These are phyloP conservation scores for Syngnathus acus DNA, from an alignment of 2,797 vertebrate species.

Conservation along the genomic window DNA sequence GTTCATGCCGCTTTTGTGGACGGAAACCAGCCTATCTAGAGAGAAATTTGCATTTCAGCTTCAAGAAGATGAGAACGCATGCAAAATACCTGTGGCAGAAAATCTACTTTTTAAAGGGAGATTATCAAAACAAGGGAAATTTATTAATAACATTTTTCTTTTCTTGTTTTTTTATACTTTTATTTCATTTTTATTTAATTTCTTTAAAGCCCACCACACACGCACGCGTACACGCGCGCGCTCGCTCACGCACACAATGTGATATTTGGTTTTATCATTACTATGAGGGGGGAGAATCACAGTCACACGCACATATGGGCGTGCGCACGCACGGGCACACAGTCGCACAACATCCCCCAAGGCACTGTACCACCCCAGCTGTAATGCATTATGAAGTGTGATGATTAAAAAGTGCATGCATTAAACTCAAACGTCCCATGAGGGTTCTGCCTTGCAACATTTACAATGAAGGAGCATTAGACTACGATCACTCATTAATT, in stretches of 20 bases:
- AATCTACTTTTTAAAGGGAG: background rate
- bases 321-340: background rate
- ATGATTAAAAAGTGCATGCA: background rate
- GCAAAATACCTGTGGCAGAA: background rate
- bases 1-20: background rate
- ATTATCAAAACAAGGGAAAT: background rate
- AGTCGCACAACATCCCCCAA: background rate
- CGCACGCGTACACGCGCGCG: no score
- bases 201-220: no score
- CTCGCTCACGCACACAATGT: no score
- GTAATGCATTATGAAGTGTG: background rate
- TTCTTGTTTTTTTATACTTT: no score
- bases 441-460: background rate
- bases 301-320: no score
- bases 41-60: background rate
- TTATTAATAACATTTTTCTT: no score
- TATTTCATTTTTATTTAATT: no score
- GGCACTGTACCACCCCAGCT: background rate
- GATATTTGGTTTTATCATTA: no score
- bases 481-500: constrained; percentile 2
- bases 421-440: background rate
- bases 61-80: background rate
- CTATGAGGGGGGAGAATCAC: no score
- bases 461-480: background rate
- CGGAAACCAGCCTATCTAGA: background rate